Conservation (phyloP, 2,797 vertebrate genomes). For the Acanthiza pusilla region DNA sequence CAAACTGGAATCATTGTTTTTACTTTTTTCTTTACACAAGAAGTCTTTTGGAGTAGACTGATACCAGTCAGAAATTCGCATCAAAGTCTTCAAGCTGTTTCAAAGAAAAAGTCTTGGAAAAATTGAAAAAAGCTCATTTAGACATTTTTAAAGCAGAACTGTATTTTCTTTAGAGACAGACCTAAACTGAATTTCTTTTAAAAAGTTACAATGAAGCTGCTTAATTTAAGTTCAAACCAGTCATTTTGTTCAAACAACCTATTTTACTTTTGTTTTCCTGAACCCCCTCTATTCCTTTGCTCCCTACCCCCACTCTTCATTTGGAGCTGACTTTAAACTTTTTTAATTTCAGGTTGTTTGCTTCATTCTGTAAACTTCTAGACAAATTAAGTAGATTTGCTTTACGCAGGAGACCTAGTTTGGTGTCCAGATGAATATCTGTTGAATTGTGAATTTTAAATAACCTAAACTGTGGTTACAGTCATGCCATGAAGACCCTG, state of each 20-base stretch:
- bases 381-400: background rate
- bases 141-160: background rate
- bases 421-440: background rate
- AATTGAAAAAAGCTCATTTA: background rate
- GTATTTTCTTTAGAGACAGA: background rate
- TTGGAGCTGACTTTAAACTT: background rate
- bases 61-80: background rate
- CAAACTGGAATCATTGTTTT: background rate
- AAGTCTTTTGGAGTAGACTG: background rate
- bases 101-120: background rate
- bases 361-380: background rate
- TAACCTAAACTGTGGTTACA: background rate
- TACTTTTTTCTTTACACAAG: background rate
- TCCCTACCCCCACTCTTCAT: background rate
- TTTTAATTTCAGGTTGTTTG: background rate
- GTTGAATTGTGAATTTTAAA: background rate
- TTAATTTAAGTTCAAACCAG: background rate
- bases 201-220: background rate
- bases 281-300: background rate
- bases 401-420: background rate
- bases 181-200: background rate
- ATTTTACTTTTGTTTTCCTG: background rate
- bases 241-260: background rate
- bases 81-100: background rate
- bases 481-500: background rate